A percentile compares a stretch with the other conserved stretches of the same genome.
phyloP scores from a whole-genome alignment of 2,888 invertebrate genomes.

The Anodontia alba region DNA sequence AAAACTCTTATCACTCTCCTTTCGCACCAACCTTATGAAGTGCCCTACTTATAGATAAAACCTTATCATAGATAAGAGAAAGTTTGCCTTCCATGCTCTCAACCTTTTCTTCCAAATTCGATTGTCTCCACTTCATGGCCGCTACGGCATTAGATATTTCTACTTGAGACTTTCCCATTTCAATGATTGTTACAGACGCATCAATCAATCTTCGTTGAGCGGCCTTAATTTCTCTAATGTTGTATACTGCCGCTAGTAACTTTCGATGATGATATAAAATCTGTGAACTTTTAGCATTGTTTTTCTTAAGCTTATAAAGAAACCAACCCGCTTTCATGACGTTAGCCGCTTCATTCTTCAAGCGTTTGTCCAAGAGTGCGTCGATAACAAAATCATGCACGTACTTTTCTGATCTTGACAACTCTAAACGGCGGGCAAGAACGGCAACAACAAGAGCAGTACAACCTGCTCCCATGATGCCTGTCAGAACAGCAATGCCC shows the following conservation, averaged over 20 bases:
- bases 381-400: constrained; percentile 85
- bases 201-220: constrained; percentile 80
- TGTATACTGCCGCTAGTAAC: constrained; percentile 82
- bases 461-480: constrained; percentile 84
- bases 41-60: constrained; percentile 45
- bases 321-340: constrained; percentile 83
- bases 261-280: constrained; percentile 77
- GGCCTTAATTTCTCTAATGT: constrained; percentile 82
- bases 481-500: constrained; percentile 82
- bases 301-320: constrained; percentile 77
- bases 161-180: constrained; percentile 74
- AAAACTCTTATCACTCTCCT: no score
- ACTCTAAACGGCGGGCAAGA: constrained; percentile 82
- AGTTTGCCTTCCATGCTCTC: constrained; percentile 46
- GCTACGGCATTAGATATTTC: constrained; percentile 62
- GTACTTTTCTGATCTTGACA: constrained; percentile 83
- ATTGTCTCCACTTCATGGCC: constrained; percentile 62
- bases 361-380: constrained; percentile 81
- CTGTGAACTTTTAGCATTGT: constrained; percentile 50
- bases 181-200: constrained; percentile 78
- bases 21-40: constrained; percentile 25
- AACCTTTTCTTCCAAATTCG: constrained; percentile 67
- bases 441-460: constrained; percentile 84
- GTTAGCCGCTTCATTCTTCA: constrained; percentile 82
- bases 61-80: constrained; percentile 45